Percentiles rank a stretch among this genome's conserved stretches.
These are phyloP conservation scores for Perodicticus potto DNA, from an alignment of 2,797 vertebrate genomes.

Conservation along the genomic window DNA sequence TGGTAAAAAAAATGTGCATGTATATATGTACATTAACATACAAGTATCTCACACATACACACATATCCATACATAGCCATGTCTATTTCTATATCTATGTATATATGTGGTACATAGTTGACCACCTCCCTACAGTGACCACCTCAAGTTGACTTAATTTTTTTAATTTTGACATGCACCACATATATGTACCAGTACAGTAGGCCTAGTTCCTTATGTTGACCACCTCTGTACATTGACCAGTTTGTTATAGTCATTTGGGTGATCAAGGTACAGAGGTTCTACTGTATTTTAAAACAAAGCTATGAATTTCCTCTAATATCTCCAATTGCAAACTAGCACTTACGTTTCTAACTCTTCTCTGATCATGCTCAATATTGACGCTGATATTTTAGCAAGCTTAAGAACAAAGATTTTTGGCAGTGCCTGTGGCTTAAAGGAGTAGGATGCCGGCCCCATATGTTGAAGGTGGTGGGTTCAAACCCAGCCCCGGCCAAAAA, in stretches of 20 bases:
- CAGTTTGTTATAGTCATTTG: no score
- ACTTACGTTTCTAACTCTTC: conserved; percentile 1
- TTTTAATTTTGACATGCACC: no score
- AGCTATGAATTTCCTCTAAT: conserved; percentile 1
- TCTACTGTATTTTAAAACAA: conserved; percentile 3
- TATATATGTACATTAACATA: background rate
- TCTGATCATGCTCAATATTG: conserved; percentile 17
- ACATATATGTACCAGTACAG: no score
- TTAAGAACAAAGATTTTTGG: conserved; percentile 12
- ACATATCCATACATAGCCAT: background rate
- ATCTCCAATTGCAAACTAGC: conserved; percentile 10
- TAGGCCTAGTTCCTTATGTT: no score
- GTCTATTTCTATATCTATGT: background rate
- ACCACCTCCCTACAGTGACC: no score
- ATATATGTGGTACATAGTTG: background rate
- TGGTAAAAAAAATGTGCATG: background rate
- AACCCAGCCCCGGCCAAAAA: no score
- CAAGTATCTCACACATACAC: background rate
- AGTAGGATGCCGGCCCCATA: no score
- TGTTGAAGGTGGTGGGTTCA: no score
- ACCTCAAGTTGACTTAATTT: no score
- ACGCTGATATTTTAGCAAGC: conserved; percentile 37
- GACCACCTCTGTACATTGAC: no score
- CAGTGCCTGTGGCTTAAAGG: no score
- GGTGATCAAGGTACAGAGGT: no score